Conservation (phyloP, 2,113 vertebrate genomes). For the Quiscalus mexicanus region DNA sequence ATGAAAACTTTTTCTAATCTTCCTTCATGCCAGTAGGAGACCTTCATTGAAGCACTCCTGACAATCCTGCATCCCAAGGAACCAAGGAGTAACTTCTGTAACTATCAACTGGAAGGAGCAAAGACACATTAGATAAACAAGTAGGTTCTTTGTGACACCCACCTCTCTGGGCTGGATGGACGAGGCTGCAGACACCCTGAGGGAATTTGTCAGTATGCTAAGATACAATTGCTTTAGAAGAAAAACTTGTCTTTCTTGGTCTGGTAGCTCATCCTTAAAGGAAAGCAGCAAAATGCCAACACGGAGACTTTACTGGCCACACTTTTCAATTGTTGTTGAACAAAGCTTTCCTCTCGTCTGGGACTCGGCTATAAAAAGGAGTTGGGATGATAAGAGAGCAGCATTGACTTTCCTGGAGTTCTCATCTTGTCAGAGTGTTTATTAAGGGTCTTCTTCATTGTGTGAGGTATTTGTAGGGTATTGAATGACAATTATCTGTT, state of each 20-base stretch:
- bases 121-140: rapidly evolving
- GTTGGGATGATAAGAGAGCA: not conserved
- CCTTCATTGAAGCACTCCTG: not conserved
- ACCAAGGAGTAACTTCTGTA: not conserved
- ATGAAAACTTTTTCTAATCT: not conserved
- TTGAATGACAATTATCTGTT: not conserved
- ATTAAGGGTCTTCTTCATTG: not conserved
- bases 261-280: not conserved
- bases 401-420: not conserved
- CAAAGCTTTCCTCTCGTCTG: not conserved
- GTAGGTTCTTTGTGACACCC: not conserved
- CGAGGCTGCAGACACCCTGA: not conserved
- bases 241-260: not conserved
- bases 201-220: not conserved
- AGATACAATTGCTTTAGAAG: not conserved
- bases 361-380: not conserved
- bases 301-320: not conserved
- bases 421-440: not conserved
- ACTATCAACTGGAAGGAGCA: not conserved
- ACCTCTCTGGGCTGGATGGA: not conserved
- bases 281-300: not conserved
- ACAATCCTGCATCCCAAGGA: not conserved
- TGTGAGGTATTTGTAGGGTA: not conserved
- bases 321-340: not conserved
- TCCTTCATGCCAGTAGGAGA: not conserved